Conservation (phyloP, 2,888 invertebrate species). For the Sinelater perroti region DNA sequence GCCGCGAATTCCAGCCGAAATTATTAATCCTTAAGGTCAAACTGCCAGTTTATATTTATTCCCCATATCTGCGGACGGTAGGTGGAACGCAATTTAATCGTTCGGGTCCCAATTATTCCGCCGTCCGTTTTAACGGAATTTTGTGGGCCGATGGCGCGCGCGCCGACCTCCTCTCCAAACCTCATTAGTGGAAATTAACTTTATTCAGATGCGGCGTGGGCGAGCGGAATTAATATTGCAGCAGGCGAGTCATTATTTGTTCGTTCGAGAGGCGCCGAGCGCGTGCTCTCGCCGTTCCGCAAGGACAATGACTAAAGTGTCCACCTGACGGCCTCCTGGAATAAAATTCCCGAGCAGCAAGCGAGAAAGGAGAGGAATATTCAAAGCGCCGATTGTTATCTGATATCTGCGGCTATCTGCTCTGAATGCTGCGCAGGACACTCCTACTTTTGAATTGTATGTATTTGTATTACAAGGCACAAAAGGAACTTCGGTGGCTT, state of each 20-base stretch:
- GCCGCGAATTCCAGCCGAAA: slow-evolving; percentile 10
- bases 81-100: slow-evolving; percentile 15
- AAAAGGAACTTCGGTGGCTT: slow-evolving; percentile 35
- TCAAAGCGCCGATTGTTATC: slow-evolving; percentile 44
- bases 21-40: slow-evolving; percentile 11
- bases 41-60: slow-evolving; percentile 1
- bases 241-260: too few species aligned
- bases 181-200: neutral
- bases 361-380: slow-evolving; percentile 35
- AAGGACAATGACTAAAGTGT: slow-evolving; percentile 20
- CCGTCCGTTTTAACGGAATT: slow-evolving; percentile 3
- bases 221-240: neutral
- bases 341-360: slow-evolving; percentile 28
- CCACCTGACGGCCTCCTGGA: slow-evolving; percentile 23
- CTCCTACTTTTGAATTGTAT: slow-evolving; percentile 42
- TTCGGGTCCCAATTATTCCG: slow-evolving; percentile 10
- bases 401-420: slow-evolving; percentile 45
- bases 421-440: slow-evolving; percentile 40
- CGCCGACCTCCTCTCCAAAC: too few species aligned
- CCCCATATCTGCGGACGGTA: slow-evolving; percentile 11
- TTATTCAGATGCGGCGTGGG: neutral
- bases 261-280: slow-evolving; percentile 16
- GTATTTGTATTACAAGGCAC: slow-evolving; percentile 41
- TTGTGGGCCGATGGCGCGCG: too few species aligned
- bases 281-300: slow-evolving; percentile 24